Evolutionary conservation across 2,888 invertebrate genomes (phyloP).

Genomic region (Rhagium mordax): DNA sequence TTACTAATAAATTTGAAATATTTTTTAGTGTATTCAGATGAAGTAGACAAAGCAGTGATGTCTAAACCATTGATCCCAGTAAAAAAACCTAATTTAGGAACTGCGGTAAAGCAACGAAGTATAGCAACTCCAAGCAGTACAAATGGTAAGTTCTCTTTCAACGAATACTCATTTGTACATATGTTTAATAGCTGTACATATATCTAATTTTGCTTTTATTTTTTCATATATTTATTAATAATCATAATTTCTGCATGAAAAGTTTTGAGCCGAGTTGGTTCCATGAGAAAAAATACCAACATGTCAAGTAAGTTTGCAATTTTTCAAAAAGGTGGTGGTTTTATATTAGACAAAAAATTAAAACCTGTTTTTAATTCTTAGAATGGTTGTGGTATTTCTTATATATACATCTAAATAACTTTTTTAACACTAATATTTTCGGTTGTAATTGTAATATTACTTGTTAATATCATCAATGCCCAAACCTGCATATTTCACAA

Average conservation of each 20-base stretch:
- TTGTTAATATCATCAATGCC: no score
- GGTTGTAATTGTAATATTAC: no score
- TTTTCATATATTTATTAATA: conserved; percentile 50
- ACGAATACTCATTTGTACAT: conserved; percentile 35
- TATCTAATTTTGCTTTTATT: conserved; percentile 42
- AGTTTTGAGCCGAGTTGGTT: conserved; percentile 64
- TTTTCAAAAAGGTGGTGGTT: conserved; percentile 41
- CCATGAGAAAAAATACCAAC: conserved; percentile 57
- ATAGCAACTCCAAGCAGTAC: conserved; percentile 60
- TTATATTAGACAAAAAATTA: background rate
- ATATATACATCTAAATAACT: no score
- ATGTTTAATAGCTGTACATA: conserved; percentile 43
- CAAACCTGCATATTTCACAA: no score
- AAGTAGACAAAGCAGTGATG: conserved; percentile 69
- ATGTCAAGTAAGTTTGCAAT: conserved; percentile 62
- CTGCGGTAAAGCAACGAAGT: conserved; percentile 68
- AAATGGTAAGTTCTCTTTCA: conserved; percentile 56
- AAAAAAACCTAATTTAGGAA: conserved; percentile 63
- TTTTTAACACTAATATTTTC: no score
- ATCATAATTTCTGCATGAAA: conserved; percentile 61
- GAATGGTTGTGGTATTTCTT: background rate
- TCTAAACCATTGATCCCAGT: conserved; percentile 68
- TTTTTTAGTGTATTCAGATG: conserved; percentile 62
- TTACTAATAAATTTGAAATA: background rate
- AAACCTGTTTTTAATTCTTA: background rate